These are phyloP conservation scores for Sebastes vulpes DNA, from an alignment of 2,797 vertebrate genomes.

Conservation along the genomic window DNA sequence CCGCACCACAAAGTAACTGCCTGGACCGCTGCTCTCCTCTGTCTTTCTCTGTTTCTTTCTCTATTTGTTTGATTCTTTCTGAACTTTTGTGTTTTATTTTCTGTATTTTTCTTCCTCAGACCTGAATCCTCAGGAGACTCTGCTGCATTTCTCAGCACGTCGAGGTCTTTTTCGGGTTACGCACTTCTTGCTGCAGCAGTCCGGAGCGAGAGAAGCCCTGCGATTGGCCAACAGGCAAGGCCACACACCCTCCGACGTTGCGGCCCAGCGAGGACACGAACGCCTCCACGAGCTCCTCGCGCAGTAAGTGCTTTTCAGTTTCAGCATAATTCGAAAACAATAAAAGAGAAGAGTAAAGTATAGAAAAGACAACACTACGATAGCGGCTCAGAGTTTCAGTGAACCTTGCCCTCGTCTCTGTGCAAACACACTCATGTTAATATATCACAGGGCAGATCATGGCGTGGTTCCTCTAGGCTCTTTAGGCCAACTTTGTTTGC, in stretches of 20 bases:
- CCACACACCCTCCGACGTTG: constrained; percentile 89
- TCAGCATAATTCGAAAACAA: neutral
- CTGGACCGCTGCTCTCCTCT: neutral
- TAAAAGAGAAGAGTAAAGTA: neutral
- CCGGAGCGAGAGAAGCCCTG: constrained; percentile 90
- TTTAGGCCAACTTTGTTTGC: constrained; percentile 37
- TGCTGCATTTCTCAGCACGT: constrained; percentile 95
- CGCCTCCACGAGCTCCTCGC: constrained; percentile 87
- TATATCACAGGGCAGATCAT: constrained; percentile 16
- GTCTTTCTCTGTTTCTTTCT: neutral
- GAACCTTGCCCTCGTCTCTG: constrained; percentile 22
- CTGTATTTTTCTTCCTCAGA: constrained; percentile 75
- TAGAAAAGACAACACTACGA: neutral
- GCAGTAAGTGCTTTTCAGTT: constrained; percentile 78
- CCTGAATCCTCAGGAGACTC: constrained; percentile 90
- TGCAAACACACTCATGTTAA: constrained; percentile 44
- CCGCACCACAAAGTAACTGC: constrained; percentile 6
- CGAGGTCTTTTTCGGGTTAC: constrained; percentile 91
- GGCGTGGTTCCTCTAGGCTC: neutral
- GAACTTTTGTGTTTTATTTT: neutral
- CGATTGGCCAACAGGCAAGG: constrained; percentile 91
- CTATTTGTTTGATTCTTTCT: neutral
- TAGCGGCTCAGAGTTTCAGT: neutral
- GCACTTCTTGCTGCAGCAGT: constrained; percentile 90
- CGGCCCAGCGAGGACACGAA: constrained; percentile 87